Percentiles rank a stretch among this genome's conserved stretches.
phyloP scores from a whole-genome alignment of 2,797 vertebrate species.

The Chiloscyllium punctatum region DNA sequence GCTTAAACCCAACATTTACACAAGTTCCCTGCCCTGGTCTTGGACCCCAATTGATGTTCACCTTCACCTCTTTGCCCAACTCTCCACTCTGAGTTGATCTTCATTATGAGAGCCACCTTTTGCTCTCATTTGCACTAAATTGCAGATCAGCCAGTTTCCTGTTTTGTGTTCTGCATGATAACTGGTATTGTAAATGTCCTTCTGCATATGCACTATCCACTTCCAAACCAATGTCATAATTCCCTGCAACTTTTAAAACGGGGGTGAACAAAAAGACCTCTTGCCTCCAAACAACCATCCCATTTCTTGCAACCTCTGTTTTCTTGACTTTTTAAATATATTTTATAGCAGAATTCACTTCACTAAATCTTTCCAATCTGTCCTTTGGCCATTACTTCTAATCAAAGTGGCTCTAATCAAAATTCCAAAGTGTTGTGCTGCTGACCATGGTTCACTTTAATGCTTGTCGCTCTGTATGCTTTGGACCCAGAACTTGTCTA shows the following conservation, averaged over 20 bases:
- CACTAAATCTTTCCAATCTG: neutral
- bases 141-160: neutral
- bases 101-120: neutral
- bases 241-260: neutral
- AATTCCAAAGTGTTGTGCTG: neutral
- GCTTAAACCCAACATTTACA: neutral
- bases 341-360: neutral
- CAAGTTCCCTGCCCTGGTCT: neutral
- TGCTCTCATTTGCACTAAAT: neutral
- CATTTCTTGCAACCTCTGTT: neutral
- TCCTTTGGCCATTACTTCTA: neutral
- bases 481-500: neutral
- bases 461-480: neutral
- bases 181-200: neutral
- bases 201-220: neutral
- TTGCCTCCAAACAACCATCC: neutral
- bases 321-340: neutral
- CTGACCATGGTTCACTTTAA: neutral
- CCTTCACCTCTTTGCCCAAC: neutral
- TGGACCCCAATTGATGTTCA: neutral
- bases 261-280: too few relatives aligned
- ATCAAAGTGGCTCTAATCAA: neutral
- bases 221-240: neutral
- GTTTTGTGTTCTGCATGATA: neutral
- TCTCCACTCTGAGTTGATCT: neutral